Evolutionary conservation across 2,888 invertebrate genomes (phyloP).

Genomic region (Cordilura impudica): DNA sequence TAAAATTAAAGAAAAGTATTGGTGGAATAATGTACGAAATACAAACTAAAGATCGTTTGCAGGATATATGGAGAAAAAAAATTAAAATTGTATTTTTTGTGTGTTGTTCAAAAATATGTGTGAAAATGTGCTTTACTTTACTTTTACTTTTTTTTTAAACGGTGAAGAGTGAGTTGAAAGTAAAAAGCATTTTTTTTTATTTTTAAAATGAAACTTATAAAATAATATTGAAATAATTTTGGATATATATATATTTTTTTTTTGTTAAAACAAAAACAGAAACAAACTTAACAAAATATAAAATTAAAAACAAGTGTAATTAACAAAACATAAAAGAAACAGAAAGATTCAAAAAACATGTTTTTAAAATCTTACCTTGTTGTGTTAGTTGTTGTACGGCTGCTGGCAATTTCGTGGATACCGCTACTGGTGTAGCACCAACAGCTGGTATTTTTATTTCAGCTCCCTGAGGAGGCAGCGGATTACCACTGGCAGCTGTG

Average conservation of each 20-base stretch:
- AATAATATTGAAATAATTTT: constrained; percentile 23
- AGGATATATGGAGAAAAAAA: constrained; percentile 7
- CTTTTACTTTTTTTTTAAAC: constrained; percentile 42
- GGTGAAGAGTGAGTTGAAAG: constrained; percentile 51
- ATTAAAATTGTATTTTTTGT: constrained; percentile 29
- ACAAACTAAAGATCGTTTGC: constrained; percentile 17
- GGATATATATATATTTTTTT: no score
- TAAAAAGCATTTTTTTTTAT: constrained; percentile 50
- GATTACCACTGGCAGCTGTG: constrained; percentile 67
- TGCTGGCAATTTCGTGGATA: constrained; percentile 81
- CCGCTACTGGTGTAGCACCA: constrained; percentile 81
- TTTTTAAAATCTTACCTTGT: constrained; percentile 78
- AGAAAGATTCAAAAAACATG: neutral
- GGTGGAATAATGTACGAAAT: constrained; percentile 1
- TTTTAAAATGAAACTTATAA: constrained; percentile 17
- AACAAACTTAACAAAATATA: constrained; percentile 27
- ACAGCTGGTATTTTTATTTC: constrained; percentile 82
- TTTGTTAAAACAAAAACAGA: constrained; percentile 42
- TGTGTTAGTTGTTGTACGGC: constrained; percentile 82
- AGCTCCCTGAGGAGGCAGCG: constrained; percentile 77
- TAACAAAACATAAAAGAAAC: constrained; percentile 15
- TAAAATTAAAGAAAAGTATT: constrained; percentile 2
- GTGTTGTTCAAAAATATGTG: constrained; percentile 41
- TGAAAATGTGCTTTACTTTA: constrained; percentile 46
- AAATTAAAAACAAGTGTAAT: constrained; percentile 30